A percentile compares a stretch with the other conserved stretches of the same genome.
These are phyloP conservation scores for Uromys caudimaculatus DNA, from an alignment of 2,797 vertebrate species.

Conservation along the genomic window DNA sequence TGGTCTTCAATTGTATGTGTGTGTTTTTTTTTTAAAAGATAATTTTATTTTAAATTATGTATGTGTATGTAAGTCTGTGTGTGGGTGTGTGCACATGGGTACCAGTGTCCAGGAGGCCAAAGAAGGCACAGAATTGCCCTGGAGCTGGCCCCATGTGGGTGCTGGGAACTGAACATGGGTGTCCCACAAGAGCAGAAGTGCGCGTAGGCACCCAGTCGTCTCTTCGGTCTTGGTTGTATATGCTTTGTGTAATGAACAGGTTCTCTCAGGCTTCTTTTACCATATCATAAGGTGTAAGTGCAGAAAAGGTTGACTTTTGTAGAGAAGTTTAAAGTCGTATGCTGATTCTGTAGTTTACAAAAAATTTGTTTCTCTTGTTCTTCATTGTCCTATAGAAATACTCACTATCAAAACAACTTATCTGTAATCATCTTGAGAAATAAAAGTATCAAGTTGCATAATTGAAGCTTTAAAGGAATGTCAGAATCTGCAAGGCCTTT, in stretches of 20 bases:
- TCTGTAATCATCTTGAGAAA: conserved; percentile 23
- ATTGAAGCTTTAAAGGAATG: not conserved
- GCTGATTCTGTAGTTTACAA: conserved; percentile 29
- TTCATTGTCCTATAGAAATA: conserved; percentile 20
- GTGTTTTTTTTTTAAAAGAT: not conserved
- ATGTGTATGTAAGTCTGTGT: not conserved
- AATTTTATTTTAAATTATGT: not conserved
- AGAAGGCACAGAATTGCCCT: not conserved
- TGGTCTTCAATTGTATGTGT: not conserved
- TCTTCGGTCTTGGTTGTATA: not conserved
- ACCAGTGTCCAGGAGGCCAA: not conserved
- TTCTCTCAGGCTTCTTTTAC: not conserved
- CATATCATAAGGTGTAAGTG: not conserved
- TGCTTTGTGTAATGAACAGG: not conserved
- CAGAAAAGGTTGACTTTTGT: not conserved
- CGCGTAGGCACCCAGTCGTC: fast-evolving
- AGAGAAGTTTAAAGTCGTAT: conserved; percentile 43
- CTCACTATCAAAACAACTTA: not conserved
- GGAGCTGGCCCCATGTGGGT: not conserved
- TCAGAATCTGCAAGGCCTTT: not conserved
- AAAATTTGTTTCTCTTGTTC: not conserved
- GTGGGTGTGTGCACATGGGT: not conserved
- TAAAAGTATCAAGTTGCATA: not conserved
- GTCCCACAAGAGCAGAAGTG: not conserved
- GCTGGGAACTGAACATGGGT: not conserved